These are phyloP conservation scores for Lepus oiostolus DNA, from an alignment of 2,797 vertebrate species.

Conservation along the genomic window DNA sequence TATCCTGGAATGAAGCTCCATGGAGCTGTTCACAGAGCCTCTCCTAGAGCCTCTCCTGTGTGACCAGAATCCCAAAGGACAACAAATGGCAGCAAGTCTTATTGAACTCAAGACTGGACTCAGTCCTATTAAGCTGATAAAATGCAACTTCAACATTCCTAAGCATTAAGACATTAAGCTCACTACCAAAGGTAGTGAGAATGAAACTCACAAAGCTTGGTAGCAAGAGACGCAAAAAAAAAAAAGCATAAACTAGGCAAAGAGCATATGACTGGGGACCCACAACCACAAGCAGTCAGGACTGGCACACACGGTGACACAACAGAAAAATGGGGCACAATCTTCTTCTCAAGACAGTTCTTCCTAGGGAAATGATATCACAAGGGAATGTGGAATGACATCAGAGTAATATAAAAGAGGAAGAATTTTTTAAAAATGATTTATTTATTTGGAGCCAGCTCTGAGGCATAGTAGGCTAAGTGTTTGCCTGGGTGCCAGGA, in stretches of 20 bases:
- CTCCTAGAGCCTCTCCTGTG: neutral
- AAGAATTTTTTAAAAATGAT: neutral
- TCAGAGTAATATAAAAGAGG: neutral
- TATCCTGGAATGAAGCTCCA: neutral
- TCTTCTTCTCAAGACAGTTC: neutral
- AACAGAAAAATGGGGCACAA: neutral
- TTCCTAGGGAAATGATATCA: neutral
- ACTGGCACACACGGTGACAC: neutral
- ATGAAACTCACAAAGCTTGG: neutral
- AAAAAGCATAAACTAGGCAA: neutral
- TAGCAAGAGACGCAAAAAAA: neutral
- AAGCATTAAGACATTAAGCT: conserved; percentile 48
- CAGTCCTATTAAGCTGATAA: neutral
- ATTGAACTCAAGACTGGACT: neutral
- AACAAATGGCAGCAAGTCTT: conserved; percentile 26
- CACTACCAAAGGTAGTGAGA: neutral
- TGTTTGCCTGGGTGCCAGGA: too few species aligned
- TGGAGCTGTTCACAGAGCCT: neutral
- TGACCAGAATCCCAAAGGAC: neutral
- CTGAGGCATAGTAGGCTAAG: too few species aligned
- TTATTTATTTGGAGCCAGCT: too few species aligned
- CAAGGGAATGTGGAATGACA: neutral
- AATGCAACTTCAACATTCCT: neutral
- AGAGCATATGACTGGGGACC: neutral
- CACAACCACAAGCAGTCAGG: neutral